phyloP scores from a whole-genome alignment of 64 coral and sea anemone genomes.

The Anthopleura sola region DNA sequence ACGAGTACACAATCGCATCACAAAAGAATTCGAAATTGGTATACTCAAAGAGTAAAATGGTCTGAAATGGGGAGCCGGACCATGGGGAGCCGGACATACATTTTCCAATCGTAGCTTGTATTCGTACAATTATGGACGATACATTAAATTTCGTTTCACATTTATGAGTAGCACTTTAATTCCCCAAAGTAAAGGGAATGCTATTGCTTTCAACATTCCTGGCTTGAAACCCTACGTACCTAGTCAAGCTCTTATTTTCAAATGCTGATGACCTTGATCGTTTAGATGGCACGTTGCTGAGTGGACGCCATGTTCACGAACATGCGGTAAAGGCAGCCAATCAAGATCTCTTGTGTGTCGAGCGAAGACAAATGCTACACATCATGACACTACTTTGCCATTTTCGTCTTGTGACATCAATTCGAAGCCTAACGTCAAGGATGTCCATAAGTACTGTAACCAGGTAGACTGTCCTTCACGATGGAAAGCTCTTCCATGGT shows the following conservation, averaged over 20 bases:
- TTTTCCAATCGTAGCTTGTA: no score
- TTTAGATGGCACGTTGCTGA: conserved; percentile 62
- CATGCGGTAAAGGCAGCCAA: conserved; percentile 70
- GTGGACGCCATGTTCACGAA: conserved; percentile 72
- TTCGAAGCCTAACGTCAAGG: conserved; percentile 15
- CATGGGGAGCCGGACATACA: no score
- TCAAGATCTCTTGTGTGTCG: conserved; percentile 43
- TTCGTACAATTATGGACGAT: no score
- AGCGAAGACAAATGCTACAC: conserved; percentile 7
- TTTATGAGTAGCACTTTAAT: no score
- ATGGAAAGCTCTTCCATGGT: conserved; percentile 52
- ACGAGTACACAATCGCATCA: no score
- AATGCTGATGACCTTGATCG: neutral
- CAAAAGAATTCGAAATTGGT: no score
- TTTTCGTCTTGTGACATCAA: conserved; percentile 2
- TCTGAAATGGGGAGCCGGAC: no score
- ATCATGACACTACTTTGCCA: conserved; percentile 27
- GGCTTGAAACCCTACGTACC: neutral
- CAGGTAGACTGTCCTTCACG: conserved; percentile 47
- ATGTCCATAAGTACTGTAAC: conserved; percentile 61
- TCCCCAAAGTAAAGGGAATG: no score
- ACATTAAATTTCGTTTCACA: no score
- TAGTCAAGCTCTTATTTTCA: neutral
- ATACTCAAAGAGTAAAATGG: no score
- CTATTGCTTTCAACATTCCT: no score